Conservation (phyloP, 2,113 vertebrate genomes). For the Corythaixoides concolor region DNA sequence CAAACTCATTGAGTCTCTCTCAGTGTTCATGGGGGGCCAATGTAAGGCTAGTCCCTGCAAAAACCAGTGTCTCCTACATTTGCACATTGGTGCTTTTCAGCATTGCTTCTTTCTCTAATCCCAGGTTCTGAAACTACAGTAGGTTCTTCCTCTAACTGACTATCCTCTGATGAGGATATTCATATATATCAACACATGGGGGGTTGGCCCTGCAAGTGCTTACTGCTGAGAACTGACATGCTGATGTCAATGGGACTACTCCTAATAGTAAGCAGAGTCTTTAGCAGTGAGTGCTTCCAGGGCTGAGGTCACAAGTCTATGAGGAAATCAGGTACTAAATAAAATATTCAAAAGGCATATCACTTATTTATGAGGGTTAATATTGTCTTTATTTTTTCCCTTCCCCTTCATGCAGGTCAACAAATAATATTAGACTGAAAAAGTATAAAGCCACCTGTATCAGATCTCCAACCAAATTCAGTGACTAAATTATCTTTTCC, state of each 20-base stretch:
- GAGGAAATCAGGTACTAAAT: conserved; percentile 6
- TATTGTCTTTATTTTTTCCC: background rate
- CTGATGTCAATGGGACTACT: background rate
- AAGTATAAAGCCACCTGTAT: conserved; percentile 12
- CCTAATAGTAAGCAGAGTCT: background rate
- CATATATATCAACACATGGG: background rate
- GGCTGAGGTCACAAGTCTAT: background rate
- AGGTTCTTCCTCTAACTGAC: background rate
- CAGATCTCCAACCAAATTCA: background rate
- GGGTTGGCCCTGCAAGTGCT: background rate
- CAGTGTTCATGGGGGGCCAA: background rate
- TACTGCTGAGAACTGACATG: background rate
- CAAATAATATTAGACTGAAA: conserved; percentile 4
- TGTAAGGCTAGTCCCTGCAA: background rate
- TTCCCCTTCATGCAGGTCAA: background rate
- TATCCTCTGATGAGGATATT: background rate
- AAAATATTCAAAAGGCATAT: conserved; percentile 32
- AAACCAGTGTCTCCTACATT: background rate
- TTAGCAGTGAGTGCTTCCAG: background rate
- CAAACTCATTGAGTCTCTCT: background rate
- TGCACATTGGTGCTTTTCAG: background rate
- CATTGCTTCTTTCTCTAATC: background rate
- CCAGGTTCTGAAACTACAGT: background rate
- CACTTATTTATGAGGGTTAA: conserved; percentile 42
- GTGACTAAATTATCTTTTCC: conserved; percentile 31